Base-by-base conservation (phyloP, 2,888 invertebrate genomes). In the Caenorhabditis virilis region DNA sequence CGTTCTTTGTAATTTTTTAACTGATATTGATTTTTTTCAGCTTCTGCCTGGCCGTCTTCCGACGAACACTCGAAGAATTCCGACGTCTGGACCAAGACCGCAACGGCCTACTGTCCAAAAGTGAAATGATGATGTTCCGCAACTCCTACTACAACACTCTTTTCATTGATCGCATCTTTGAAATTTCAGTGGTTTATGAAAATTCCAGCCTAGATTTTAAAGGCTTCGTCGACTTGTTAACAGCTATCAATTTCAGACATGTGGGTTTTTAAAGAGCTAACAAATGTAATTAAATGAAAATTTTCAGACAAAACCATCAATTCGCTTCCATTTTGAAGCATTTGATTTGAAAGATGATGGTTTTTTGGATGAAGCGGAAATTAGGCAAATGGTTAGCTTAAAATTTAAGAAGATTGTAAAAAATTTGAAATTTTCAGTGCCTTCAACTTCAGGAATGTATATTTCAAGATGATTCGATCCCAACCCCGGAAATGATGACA, bases 271-370 rank as follows among this genome's bases (percentile, higher is more conserved):
- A 36, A n/a, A n/a, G n/a, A n/a, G n/a, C n/a, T n/a, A n/a, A 7
- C 6, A 20, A 9, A 11, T 36, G 23, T 38, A n/a, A 16, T 25
- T 9, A 50, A 41, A 20, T 4, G 2, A 15, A 26, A 2, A 25
- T 27, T 58, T 60, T 26, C 50, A 66, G 66, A 66, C 60, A 3
- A n/a, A 7, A 1, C 56, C 66, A 9, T 60, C 60, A 6, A 48
- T 47, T 3, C 56, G 56, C 18, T 66, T 50, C 26, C 66, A 66
- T 33, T 66, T 66, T 43, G 60, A 61, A 18, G 53, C 55, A 3
- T 35, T 66, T 9, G 66, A 66, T 46, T 20, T 60, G 26, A 57
- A 60, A 30, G 23, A 41, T 15, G 66, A 66, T 36, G 66, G 66
- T 15, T 13, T 57, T 26, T 23, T 66, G n/a, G 66, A 66, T 18